Evolutionary conservation across 2,113 vertebrate genomes (phyloP), one percentile per base, ranked within the genome.

Genomic region (Oryzias celebensis): DNA sequence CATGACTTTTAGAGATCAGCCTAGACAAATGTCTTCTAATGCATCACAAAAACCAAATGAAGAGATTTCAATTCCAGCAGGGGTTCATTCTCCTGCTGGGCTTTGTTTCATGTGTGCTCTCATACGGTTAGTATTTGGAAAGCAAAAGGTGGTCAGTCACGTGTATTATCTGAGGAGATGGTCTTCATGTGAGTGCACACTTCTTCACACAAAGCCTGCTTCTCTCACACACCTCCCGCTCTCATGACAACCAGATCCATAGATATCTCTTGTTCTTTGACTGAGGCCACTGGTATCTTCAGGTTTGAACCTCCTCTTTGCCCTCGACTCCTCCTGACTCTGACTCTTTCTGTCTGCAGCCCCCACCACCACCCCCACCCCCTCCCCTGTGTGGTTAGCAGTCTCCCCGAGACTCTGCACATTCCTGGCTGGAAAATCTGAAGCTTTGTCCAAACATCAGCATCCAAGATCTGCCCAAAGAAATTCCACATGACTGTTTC

Each of bases 401-500:
- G 89, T 92, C 90, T 92, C 89, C 54, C 81, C 92, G 90, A 90
- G 92, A 95, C 91, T 91, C 91, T 94, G 91, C 85, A 87, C 91
- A 92, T 93, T 93, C 92, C 89, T 92, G 84, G 88, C 90, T 90
- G 87, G 89, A 93, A 92, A 92, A 90, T 90, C 78, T 89, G 87
- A 92, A 89, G 83, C 87, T 92, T 91, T 91, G 89, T 92, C 90
- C 90, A 93, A 92, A 92, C 89, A 91, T 85, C 86, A 91, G 85
- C 80, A 85, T 92, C 87, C 89, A 90, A 91, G 88, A 90, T 89
- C 90, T 97, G 95, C 76, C 93, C 91, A 94, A 91, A 95, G 91
- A 96, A 95, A 94, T 93, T 94, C 94, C 93, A 93, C 81, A 91
- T 89, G 93, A 91, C 91, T 87, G 84, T 85, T 87, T 87, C 84